Base-by-base conservation (phyloP, 2,888 invertebrate species). In the Ariolimax columbianus region DNA sequence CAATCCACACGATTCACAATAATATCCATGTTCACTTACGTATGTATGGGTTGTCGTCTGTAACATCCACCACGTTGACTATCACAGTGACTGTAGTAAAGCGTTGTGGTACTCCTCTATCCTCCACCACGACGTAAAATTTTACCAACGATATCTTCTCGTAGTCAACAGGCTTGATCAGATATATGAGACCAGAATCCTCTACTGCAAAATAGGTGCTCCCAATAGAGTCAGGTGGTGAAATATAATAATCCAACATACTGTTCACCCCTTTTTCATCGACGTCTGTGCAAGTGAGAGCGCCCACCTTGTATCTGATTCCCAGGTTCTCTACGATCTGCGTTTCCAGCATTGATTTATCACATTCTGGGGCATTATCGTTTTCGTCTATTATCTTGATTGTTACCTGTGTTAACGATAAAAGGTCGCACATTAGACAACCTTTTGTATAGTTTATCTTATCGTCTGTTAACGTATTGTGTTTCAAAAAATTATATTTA, bases 301-400 rank as follows among this genome's bases (percentile, higher is more conserved):
- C 43, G 4, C 77, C 75, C 38, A 86, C 73, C 0, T 4, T 36
- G 33, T 78, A 75, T 0, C 83, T 73, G 14, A 43, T 38, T 33
- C 77, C 40, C 23, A 66, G 55, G 19, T 78, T 84, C 55, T 84
- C 82, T 17, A 77, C 33, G 23, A 78, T 51, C 0, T 72, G 40
- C 55, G 84, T 59, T 40, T 59, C 33, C 63, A 66, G 38, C 11
- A 78, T 72, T 36, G 59, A 82, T 77, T 89, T 78, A 4, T 86
- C 79, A 85, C 91, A 91, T 30, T 86, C 82, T 30, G 92, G 92
- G 30, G 86, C 33, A 85, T 92, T 91, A 81, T 92, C 92, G 86
- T 92, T 92, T n/a, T 87, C 87, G 70, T 92, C 92, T 6, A 72
- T 17, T 0, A 82, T 73, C 1, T 30, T 55, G 38, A 82, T 59